phyloP scores from a whole-genome alignment of 2,113 vertebrate species.

The Phalacrocorax brasilianus region DNA sequence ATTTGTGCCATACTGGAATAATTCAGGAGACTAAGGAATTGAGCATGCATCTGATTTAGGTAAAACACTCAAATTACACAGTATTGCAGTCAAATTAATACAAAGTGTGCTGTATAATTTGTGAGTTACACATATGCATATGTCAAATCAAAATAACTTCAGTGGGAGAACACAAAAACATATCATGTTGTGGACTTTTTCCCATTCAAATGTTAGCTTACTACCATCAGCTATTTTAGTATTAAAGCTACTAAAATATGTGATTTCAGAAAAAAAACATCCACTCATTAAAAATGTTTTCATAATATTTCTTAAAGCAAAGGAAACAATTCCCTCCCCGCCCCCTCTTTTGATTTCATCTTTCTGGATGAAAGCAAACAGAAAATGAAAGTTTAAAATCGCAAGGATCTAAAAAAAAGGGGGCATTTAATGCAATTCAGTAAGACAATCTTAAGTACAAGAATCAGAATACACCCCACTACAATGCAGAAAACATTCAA shows the following conservation, averaged over 20 bases:
- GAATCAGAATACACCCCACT: background rate
- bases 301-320: background rate
- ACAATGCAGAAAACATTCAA: background rate
- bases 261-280: fast-evolving
- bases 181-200: background rate
- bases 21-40: background rate
- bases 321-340: background rate
- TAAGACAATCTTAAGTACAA: background rate
- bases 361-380: background rate
- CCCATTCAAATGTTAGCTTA: background rate
- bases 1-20: background rate
- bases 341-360: background rate
- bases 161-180: background rate
- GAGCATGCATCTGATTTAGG: background rate
- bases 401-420: background rate
- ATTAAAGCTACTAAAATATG: background rate
- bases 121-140: background rate
- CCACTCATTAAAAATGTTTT: background rate
- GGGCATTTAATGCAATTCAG: background rate
- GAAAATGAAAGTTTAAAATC: background rate
- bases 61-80: background rate
- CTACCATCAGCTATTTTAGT: background rate
- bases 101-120: background rate
- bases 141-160: background rate
- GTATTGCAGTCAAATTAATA: background rate